Evolutionary conservation across 2,113 vertebrate species (phyloP).

Genomic region (Dendrocopos noguchii): DNA sequence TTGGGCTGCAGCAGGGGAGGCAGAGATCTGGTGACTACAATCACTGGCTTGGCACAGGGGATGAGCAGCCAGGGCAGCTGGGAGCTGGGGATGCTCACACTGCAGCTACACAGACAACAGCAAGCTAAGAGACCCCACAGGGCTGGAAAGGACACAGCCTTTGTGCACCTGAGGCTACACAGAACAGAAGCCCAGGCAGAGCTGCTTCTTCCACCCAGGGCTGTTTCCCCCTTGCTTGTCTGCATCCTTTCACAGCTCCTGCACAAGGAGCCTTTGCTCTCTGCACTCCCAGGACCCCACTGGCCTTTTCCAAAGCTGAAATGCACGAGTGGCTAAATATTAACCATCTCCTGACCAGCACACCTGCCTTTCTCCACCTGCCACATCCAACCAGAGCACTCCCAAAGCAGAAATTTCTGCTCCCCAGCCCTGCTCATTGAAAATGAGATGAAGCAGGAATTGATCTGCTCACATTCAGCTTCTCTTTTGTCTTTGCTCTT

Average conservation of each 20-base stretch:
- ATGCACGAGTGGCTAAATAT: background rate
- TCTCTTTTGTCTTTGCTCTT: background rate
- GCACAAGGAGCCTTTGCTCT: background rate
- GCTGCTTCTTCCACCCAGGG: background rate
- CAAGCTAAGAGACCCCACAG: background rate
- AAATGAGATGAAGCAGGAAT: background rate
- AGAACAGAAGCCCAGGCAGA: background rate
- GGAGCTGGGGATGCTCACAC: background rate
- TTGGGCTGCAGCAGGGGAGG: constrained; percentile 13
- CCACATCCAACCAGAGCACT: background rate
- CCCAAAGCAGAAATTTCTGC: background rate
- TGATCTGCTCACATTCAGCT: background rate
- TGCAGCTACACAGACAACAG: background rate
- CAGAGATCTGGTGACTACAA: constrained; percentile 33
- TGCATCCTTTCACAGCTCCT: background rate
- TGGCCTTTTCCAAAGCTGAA: background rate
- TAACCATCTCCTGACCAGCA: background rate
- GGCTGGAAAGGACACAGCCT: background rate
- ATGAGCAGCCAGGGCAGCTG: constrained; percentile 39
- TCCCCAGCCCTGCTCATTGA: background rate
- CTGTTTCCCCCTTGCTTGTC: background rate
- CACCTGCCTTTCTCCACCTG: background rate
- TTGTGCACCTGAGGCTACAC: background rate
- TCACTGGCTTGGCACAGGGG: constrained; percentile 16
- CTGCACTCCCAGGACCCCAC: background rate